Evolutionary conservation across 2,113 vertebrate genomes (phyloP), one percentile per base, ranked within the genome.

Genomic region (Scomber colias): DNA sequence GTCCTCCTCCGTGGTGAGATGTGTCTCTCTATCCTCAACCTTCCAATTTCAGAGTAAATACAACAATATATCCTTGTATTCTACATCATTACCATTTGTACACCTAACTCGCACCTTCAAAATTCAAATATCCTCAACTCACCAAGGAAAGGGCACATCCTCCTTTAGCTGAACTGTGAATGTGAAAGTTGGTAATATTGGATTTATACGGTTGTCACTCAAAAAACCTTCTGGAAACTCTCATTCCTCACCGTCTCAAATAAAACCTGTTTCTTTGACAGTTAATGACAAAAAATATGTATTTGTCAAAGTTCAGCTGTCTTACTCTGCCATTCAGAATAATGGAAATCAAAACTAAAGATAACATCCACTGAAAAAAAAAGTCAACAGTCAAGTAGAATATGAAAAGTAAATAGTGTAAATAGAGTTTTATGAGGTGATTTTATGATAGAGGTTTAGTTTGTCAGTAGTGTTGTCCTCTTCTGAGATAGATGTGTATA

Each of bases 271-370:
- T 11, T 77, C 72, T 55, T 66, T 72, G 27, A 72, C 63, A 54
- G 53, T 21, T 63, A 31, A n/a, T 19, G 12, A 3, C 7, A 12
- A 67, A 19, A 27, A 30, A 11, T 62, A 11, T 62, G 35, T 4
- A 17, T 71, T 71, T 64, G 45, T 71, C 5, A 24, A 44, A 59
- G 24, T 49, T 24, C n/a, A 72, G 35, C 31, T 61, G 15, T 1
- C 16, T 14, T 40, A 6, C 19, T 19, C 24, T 11, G 15, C 44
- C 15, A 11, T 49, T 44, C 12, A 10, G 71, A n/a, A 15, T 13
- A 10, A 3, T 74, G 78, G 69, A 86, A 90, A 88, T 87, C 63
- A 86, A 80, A 65, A 66, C 6, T 46, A 57, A 77, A 80, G 70
- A 82, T 90, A 57, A 45, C 75, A 66, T 67, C 73, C 64, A 63